Conservation (phyloP, 2,797 vertebrate species). For the Enteromius anoplus region DNA sequence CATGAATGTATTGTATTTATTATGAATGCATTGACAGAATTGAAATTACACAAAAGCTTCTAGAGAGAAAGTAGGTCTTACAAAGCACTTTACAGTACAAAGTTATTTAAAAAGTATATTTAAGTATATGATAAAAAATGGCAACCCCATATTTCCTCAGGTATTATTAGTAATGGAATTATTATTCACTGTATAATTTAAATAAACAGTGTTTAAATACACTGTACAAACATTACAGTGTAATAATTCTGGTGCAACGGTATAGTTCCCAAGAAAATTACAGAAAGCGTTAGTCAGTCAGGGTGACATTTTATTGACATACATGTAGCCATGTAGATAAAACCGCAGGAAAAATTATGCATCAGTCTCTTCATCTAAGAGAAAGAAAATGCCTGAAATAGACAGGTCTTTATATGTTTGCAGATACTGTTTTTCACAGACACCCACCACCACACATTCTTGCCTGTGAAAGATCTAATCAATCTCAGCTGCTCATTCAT, state of each 20-base stretch:
- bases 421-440: not conserved
- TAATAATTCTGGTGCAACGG: not conserved
- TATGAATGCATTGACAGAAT: not conserved
- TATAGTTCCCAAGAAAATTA: not conserved
- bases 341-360: not conserved
- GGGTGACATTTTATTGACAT: not conserved
- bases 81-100: not conserved
- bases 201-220: not conserved
- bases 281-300: not conserved
- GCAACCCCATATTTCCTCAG: not conserved
- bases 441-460: not conserved
- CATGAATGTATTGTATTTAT: not conserved
- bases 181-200: not conserved
- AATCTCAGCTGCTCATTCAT: not conserved
- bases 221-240: not conserved
- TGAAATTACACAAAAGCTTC: not conserved
- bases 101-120: not conserved
- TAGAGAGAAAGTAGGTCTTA: not conserved
- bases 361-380: not conserved
- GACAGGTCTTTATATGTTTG: not conserved
- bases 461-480: slow-evolving; percentile 7
- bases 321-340: not conserved
- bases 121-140: not conserved
- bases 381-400: not conserved
- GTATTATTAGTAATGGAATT: not conserved